Percentiles rank a stretch among this genome's conserved stretches.
phyloP scores from a whole-genome alignment of 2,113 vertebrate species.

The Poecilia latipinna region DNA sequence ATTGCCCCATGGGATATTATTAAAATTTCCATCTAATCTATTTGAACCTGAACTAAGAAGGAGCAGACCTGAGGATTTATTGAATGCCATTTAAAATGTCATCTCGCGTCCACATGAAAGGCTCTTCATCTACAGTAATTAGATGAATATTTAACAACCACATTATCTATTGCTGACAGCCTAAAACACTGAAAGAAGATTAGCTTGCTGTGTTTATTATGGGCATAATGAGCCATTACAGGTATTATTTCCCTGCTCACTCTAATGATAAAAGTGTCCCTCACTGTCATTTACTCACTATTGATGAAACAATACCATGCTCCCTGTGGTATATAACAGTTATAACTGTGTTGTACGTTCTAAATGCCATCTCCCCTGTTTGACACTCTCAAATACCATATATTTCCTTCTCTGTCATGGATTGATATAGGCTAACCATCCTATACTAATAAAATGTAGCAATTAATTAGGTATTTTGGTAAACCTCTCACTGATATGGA shows the following conservation, averaged over 20 bases:
- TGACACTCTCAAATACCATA: conserved; percentile 9
- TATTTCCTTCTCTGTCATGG: conserved; percentile 10
- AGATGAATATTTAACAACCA: conserved; percentile 74
- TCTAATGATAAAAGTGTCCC: conserved; percentile 61
- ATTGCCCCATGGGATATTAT: conserved; percentile 26
- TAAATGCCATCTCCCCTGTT: conserved; percentile 58
- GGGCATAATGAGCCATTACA: conserved; percentile 61
- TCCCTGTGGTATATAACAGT: conserved; percentile 38
- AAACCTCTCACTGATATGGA: neutral
- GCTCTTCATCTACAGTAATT: conserved; percentile 68
- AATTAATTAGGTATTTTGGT: conserved; percentile 3
- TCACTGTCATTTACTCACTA: conserved; percentile 57
- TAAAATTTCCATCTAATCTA: conserved; percentile 35
- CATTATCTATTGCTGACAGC: conserved; percentile 69
- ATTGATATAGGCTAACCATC: neutral
- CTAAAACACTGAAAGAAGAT: conserved; percentile 59
- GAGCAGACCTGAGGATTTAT: conserved; percentile 60
- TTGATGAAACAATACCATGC: conserved; percentile 61
- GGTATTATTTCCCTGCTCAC: conserved; percentile 60
- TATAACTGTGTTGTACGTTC: conserved; percentile 45
- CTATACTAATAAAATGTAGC: neutral
- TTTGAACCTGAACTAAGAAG: conserved; percentile 53
- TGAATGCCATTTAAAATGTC: conserved; percentile 75
- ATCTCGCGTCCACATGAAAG: conserved; percentile 50
- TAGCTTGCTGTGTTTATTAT: conserved; percentile 49